These are phyloP conservation scores for Sphyrna mokarran DNA, from an alignment of 2,113 vertebrate species.

Conservation along the genomic window DNA sequence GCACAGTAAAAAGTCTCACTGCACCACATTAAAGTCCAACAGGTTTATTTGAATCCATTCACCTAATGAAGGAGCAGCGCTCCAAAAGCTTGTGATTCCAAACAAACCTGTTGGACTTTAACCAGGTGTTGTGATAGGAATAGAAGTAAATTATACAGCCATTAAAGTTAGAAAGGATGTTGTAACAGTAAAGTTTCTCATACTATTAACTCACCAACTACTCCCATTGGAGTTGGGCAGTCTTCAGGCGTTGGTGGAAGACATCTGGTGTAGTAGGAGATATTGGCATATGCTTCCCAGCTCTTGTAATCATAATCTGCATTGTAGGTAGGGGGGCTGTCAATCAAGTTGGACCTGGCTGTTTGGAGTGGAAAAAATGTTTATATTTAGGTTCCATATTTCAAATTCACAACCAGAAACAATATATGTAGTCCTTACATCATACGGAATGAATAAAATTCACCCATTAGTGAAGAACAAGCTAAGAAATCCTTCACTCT, in stretches of 20 bases:
- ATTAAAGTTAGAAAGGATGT: background rate
- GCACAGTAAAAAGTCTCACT: too few relatives aligned
- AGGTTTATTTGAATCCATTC: too few relatives aligned
- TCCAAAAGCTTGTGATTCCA: too few relatives aligned
- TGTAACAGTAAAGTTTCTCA: background rate
- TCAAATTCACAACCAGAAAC: background rate
- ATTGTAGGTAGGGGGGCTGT: conserved; percentile 91
- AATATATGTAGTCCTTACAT: background rate
- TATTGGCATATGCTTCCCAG: conserved; percentile 91
- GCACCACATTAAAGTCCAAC: too few relatives aligned
- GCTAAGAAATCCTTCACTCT: background rate
- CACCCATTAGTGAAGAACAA: background rate
- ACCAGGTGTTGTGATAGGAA: background rate
- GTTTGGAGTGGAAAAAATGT: conserved; percentile 41
- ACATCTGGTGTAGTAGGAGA: conserved; percentile 82
- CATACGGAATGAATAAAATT: background rate
- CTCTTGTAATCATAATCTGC: conserved; percentile 77
- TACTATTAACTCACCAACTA: conserved; percentile 67
- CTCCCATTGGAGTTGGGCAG: conserved; percentile 93
- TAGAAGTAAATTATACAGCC: background rate
- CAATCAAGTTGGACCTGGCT: conserved; percentile 87
- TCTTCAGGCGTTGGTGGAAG: conserved; percentile 79
- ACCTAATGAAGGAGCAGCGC: too few relatives aligned
- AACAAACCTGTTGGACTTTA: too few relatives aligned
- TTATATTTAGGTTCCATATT: background rate